phyloP scores from a whole-genome alignment of 2,113 vertebrate genomes.

The Hemiprocne comata region DNA sequence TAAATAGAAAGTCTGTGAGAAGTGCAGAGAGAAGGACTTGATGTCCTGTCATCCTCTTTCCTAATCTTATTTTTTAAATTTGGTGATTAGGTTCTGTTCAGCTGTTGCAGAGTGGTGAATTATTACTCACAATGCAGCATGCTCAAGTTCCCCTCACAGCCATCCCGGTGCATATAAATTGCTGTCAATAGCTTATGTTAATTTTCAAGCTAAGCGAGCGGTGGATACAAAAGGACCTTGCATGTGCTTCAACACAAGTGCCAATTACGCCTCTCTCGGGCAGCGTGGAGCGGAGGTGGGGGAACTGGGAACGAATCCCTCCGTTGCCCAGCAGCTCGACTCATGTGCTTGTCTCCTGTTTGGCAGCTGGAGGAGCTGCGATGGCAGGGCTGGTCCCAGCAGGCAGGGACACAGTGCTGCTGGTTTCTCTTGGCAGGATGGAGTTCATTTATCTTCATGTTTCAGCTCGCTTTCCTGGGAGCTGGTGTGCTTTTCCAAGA shows the following conservation, averaged over 20 bases:
- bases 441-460: background rate
- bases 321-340: background rate
- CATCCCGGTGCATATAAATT: background rate
- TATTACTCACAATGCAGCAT: background rate
- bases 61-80: background rate
- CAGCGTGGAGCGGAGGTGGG: rapidly evolving
- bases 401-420: background rate
- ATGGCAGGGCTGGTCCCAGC: background rate
- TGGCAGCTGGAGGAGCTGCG: background rate
- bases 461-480: background rate
- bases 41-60: background rate
- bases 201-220: background rate
- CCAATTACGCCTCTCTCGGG: rapidly evolving
- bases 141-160: background rate
- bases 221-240: background rate
- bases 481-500: rapidly evolving
- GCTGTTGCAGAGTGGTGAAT: background rate
- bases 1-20: background rate
- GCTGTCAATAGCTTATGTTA: background rate
- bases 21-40: background rate
- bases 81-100: background rate
- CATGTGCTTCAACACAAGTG: rapidly evolving
- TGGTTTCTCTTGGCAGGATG: background rate
- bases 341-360: rapidly evolving
- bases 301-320: rapidly evolving